Evolutionary conservation across 1,140 invertebrate genomes (phyloP), one percentile per base, ranked within the genome.

Genomic region (Drosophila biarmipes): DNA sequence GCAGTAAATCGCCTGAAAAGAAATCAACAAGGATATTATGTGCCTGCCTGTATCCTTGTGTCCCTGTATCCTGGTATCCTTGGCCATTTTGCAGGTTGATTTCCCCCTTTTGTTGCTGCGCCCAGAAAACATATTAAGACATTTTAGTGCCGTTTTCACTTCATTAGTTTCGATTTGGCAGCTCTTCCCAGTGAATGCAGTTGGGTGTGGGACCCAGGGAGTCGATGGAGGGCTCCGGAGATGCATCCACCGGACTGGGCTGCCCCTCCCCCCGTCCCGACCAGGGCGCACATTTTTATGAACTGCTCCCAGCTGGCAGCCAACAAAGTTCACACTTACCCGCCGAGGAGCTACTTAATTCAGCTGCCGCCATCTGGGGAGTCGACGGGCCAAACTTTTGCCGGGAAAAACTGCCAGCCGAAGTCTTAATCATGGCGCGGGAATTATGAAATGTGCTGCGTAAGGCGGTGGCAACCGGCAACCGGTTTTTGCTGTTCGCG

Each of bases 111-210:
- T 53, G 42, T 55, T 15, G 43, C 29, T 35, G 19, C 52, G 40
- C 34, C 38, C 31, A 40, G 49, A 63, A 34, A 42, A 31, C 69
- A 72, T 90, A 90, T 90, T 90, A 90, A 90, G 87, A 90, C 87
- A 75, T 86, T 90, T 90, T 90, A 90, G 87, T 87, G 79, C 76
- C 87, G 87, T 90, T 90, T 90, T 90, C 87, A 90, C 87, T 90
- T 90, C 87, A 90, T 90, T 90, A 87, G 87, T 87, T 90, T 90
- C 90, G 87, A 90, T 90, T 86, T 86, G 15, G 5, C 15, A 31
- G 34, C 12, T 34, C 24, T 37, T 31, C 46, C 6, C 8, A 8
- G 14, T 38, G 43, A 29, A 49, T 49, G 56, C 54, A 48, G 5
- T 29, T 0, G 27, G 52, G 37, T 29, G 15, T 35, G 29, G 52